Conservation (phyloP, 2,113 vertebrate genomes). For the Sigmodon hispidus region DNA sequence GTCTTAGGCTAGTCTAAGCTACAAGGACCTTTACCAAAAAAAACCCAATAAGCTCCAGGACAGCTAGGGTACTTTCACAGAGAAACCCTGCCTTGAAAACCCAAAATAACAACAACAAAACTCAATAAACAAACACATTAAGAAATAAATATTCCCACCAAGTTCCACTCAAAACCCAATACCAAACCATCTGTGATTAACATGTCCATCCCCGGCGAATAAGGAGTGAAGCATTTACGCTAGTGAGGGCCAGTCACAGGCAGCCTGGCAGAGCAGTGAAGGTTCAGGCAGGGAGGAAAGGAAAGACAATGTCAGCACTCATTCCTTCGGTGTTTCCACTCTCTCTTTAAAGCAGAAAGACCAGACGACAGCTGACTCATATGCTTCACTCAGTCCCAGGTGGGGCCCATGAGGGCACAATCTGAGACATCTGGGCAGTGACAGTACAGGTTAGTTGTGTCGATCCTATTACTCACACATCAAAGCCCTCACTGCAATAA, state of each 20-base stretch:
- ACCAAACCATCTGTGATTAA: constrained; percentile 44
- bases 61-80: no score
- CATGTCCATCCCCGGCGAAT: neutral
- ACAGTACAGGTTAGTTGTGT: neutral
- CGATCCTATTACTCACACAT: neutral
- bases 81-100: no score
- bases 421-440: no score
- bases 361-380: neutral
- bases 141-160: neutral
- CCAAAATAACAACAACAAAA: no score
- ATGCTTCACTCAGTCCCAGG: neutral
- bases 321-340: neutral
- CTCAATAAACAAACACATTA: neutral
- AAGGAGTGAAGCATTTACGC: no score
- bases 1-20: neutral
- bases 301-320: neutral
- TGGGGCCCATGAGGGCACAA: neutral
- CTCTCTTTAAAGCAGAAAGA: neutral
- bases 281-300: neutral
- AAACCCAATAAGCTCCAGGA: neutral
- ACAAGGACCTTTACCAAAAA: neutral
- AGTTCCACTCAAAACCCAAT: neutral
- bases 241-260: neutral
- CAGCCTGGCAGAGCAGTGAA: no score
- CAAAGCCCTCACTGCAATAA: neutral